phyloP scores from a whole-genome alignment of 53 echinoderm and acorn worm genomes.

The Paracentrotus lividus region DNA sequence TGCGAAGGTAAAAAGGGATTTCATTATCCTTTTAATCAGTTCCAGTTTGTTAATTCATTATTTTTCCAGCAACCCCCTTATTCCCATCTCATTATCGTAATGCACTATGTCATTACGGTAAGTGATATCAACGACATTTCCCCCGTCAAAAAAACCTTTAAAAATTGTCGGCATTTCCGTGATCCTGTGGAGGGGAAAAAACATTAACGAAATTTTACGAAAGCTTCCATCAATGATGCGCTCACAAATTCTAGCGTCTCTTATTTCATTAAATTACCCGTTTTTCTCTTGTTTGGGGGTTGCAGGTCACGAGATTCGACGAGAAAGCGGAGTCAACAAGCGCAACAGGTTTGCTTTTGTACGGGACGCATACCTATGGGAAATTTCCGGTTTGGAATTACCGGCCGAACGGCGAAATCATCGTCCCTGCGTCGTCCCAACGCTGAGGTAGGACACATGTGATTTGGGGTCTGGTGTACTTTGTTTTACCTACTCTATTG shows the following conservation, averaged over 20 bases:
- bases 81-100: conserved; percentile 10
- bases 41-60: conserved; percentile 4
- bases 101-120: conserved; percentile 38
- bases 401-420: neutral
- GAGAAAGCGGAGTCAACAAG: conserved; percentile 13
- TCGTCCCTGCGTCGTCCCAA: neutral
- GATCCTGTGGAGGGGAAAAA: neutral
- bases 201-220: conserved; percentile 30
- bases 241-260: conserved; percentile 14
- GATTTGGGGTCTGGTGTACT: conserved; percentile 3
- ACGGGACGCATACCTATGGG: conserved; percentile 14
- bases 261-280: conserved; percentile 38
- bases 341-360: conserved; percentile 29
- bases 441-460: neutral
- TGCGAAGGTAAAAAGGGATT: conserved; percentile 24
- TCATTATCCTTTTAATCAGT: conserved; percentile 36
- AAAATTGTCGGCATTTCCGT: conserved; percentile 47
- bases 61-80: neutral
- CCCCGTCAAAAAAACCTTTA: conserved; percentile 27
- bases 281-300: too few species aligned
- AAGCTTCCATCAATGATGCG: neutral
- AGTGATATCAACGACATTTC: conserved; percentile 35
- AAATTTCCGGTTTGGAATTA: conserved; percentile 32
- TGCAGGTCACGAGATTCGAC: neutral
- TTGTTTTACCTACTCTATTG: too few species aligned